Conservation (phyloP, 35 echinoderm and acorn worm species). For the Lytechinus variegatus region DNA sequence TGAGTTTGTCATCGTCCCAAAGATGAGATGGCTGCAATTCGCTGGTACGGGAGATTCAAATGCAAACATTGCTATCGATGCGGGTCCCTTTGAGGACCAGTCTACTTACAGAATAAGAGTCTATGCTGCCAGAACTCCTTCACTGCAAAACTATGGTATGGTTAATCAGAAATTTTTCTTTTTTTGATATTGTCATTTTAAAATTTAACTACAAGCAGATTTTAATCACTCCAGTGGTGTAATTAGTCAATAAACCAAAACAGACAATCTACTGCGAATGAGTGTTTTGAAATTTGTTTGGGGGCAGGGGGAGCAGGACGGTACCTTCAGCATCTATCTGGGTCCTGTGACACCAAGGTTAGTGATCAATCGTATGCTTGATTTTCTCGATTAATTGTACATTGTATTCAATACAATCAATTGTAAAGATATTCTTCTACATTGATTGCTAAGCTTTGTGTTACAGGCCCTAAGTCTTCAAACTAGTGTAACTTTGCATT, state of each 20-base stretch:
- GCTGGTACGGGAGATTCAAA: slow-evolving; percentile 78
- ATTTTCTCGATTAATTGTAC: too few species aligned
- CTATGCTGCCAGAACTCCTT: slow-evolving; percentile 68
- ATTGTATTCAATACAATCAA: too few species aligned
- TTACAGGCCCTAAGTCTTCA: too few species aligned
- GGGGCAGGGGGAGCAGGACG: too few species aligned
- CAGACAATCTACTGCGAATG: too few species aligned
- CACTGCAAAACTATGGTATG: slow-evolving; percentile 46
- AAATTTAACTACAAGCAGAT: background rate
- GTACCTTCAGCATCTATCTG: too few species aligned
- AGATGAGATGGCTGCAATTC: slow-evolving; percentile 63
- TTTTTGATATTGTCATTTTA: background rate
- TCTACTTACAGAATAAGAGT: slow-evolving; percentile 65
- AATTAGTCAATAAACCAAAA: too few species aligned
- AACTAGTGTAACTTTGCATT: background rate
- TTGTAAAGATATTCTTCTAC: too few species aligned
- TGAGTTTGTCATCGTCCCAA: slow-evolving; percentile 46
- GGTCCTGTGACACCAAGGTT: too few species aligned
- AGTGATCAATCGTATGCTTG: too few species aligned
- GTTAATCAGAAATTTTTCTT: background rate
- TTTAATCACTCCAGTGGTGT: background rate
- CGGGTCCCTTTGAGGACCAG: slow-evolving; percentile 73
- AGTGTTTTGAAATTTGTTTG: too few species aligned
- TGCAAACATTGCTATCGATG: slow-evolving; percentile 82
- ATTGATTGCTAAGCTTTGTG: too few species aligned